Conservation (phyloP, 2,888 invertebrate genomes). For the Drosophila mayaguana region DNA sequence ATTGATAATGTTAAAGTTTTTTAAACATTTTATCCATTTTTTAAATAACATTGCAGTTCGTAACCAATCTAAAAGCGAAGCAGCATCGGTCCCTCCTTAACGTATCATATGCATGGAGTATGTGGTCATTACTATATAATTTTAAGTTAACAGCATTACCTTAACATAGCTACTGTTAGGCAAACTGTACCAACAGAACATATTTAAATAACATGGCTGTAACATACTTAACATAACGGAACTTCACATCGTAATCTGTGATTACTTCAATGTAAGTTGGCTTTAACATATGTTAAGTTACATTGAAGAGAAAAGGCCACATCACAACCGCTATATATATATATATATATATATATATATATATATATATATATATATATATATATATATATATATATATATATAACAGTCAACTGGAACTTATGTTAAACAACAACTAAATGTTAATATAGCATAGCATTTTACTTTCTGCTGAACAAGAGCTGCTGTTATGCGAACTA, state of each 20-base stretch:
- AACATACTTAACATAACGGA: too few relatives aligned
- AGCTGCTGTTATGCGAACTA: background rate
- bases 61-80: too few relatives aligned
- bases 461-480: background rate
- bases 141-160: background rate
- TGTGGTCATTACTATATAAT: background rate
- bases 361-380: too few relatives aligned
- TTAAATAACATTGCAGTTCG: too few relatives aligned
- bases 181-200: background rate
- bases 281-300: conserved; percentile 2
- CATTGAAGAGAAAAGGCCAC: too few relatives aligned
- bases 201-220: too few relatives aligned
- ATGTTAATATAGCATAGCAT: background rate
- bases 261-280: too few relatives aligned
- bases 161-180: background rate
- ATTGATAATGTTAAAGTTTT: background rate
- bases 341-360: too few relatives aligned
- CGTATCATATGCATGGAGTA: background rate
- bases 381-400: too few relatives aligned
- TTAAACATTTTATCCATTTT: background rate
- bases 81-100: background rate
- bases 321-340: too few relatives aligned
- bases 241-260: background rate
- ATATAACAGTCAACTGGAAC: background rate
- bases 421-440: background rate